Percentiles rank a stretch among this genome's conserved stretches.
Conservation (phyloP, 2,888 invertebrate genomes). For the Helleia helle region DNA sequence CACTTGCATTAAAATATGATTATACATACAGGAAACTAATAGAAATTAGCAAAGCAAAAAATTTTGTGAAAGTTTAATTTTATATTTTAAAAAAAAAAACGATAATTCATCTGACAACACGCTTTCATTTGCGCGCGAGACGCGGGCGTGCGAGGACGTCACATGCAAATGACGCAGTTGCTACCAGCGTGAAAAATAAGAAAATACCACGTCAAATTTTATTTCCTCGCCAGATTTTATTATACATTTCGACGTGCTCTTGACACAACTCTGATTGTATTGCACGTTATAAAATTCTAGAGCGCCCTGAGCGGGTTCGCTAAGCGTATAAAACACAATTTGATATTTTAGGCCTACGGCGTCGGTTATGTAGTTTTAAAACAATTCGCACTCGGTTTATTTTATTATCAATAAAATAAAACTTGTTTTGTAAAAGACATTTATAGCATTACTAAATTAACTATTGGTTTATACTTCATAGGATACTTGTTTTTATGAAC, state of each 20-base stretch:
- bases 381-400: background rate
- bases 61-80: no score
- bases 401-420: no score
- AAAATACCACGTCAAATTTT: slow-evolving; percentile 36
- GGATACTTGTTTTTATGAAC: no score
- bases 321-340: slow-evolving; percentile 3
- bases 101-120: no score
- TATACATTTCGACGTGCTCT: slow-evolving; percentile 42
- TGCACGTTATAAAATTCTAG: slow-evolving; percentile 2
- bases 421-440: no score
- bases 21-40: no score
- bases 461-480: no score
- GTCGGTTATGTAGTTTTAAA: background rate
- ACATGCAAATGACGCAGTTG: slow-evolving; percentile 6
- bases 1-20: no score
- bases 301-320: background rate
- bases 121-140: background rate
- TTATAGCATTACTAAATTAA: no score
- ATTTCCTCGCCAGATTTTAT: slow-evolving; percentile 47
- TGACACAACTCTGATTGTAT: slow-evolving; percentile 46
- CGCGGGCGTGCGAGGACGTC: background rate
- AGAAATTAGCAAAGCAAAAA: no score
- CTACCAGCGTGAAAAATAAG: slow-evolving; percentile 28
- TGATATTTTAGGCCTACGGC: slow-evolving; percentile 2
- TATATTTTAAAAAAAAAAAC: no score